These are phyloP conservation scores for Oncorhynchus tshawytscha DNA, from an alignment of 2,113 vertebrate genomes.

Conservation along the genomic window DNA sequence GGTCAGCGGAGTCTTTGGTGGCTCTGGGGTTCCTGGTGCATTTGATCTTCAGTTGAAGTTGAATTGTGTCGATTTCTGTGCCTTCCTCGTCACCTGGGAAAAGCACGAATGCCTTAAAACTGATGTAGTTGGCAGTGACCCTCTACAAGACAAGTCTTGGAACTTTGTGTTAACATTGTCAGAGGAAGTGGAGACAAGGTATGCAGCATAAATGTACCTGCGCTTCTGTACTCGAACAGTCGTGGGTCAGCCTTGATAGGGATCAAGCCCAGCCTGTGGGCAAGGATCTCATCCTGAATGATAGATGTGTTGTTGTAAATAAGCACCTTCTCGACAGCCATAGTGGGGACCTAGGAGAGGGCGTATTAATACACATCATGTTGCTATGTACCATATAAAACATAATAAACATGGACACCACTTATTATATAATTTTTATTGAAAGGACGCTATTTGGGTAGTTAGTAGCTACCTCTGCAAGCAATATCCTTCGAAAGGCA, in stretches of 20 bases:
- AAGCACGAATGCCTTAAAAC: not conserved
- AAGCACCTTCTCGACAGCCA: constrained; percentile 95
- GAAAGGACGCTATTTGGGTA: not conserved
- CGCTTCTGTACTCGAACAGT: constrained; percentile 91
- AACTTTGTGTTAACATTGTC: not conserved
- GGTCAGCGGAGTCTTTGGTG: constrained; percentile 91
- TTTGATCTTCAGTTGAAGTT: constrained; percentile 90
- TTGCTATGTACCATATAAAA: not conserved
- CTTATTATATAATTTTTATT: not conserved
- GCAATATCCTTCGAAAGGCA: constrained; percentile 90
- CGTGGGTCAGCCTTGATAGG: constrained; percentile 94
- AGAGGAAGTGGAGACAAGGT: too few species aligned
- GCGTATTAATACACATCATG: too few species aligned
- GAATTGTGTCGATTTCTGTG: constrained; percentile 95
- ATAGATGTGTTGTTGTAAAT: constrained; percentile 98
- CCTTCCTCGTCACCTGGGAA: constrained; percentile 85
- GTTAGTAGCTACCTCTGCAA: constrained; percentile 84
- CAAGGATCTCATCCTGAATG: constrained; percentile 95
- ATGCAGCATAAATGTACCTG: constrained; percentile 72
- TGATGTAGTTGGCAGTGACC: not conserved
- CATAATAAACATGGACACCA: not conserved
- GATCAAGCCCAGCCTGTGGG: constrained; percentile 91
- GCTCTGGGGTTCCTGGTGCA: constrained; percentile 87
- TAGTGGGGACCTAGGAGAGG: constrained; percentile 86
- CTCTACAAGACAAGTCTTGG: not conserved